Conservation (phyloP, 2,888 invertebrate genomes). For the Cephus pulcher region DNA sequence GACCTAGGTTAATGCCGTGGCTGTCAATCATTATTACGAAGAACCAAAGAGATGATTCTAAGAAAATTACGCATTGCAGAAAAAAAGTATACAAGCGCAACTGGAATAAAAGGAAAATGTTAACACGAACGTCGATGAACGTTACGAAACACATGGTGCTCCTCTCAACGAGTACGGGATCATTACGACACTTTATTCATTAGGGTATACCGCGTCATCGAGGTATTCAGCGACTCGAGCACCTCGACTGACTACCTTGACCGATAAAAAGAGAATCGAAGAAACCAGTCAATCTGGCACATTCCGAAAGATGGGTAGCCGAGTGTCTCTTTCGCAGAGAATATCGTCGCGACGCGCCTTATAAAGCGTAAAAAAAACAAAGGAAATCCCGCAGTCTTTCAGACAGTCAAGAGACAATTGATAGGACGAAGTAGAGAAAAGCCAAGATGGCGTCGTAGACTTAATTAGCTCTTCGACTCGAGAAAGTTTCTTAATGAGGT, state of each 20-base stretch:
- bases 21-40: background rate
- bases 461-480: background rate
- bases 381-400: background rate
- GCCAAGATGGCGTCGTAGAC: background rate
- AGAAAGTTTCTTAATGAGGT: background rate
- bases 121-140: background rate
- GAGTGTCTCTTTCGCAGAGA: background rate
- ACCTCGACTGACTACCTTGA: conserved; percentile 40
- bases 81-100: background rate
- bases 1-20: background rate
- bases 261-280: conserved; percentile 46
- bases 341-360: background rate
- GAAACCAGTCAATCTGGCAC: conserved; percentile 8
- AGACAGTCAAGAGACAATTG: background rate
- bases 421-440: background rate
- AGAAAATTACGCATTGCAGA: background rate
- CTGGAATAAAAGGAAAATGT: background rate
- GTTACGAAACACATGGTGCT: background rate
- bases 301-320: background rate
- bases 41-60: background rate
- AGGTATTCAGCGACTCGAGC: conserved; percentile 8
- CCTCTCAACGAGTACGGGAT: background rate
- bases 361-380: background rate
- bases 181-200: conserved; percentile 44
- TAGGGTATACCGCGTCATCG: conserved; percentile 33